These are phyloP conservation scores for Clepsis dumicolana DNA, from an alignment of 2,888 invertebrate species.

Conservation along the genomic window DNA sequence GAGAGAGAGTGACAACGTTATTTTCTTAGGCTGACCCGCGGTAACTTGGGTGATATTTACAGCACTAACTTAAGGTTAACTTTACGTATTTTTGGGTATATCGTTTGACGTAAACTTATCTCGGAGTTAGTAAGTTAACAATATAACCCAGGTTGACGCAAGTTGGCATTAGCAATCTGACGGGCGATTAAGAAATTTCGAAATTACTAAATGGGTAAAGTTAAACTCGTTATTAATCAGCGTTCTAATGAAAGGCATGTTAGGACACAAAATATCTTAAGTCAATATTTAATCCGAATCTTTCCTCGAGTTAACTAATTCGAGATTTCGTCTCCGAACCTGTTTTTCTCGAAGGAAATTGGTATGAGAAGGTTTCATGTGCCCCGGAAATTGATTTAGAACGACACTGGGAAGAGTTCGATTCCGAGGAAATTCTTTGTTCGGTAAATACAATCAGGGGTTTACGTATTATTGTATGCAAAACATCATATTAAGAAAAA, in stretches of 20 bases:
- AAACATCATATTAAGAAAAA: not conserved
- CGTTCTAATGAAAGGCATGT: too few relatives aligned
- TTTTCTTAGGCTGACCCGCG: too few relatives aligned
- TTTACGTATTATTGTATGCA: conserved; percentile 10
- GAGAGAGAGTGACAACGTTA: not conserved
- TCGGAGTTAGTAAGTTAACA: too few relatives aligned
- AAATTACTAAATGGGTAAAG: too few relatives aligned
- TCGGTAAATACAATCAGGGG: conserved; percentile 8
- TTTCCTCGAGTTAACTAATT: conserved; percentile 27
- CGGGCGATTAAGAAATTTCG: too few relatives aligned
- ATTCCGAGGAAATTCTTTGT: conserved; percentile 25
- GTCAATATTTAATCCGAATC: conserved; percentile 2
- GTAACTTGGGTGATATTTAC: too few relatives aligned
- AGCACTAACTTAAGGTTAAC: too few relatives aligned
- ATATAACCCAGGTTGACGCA: too few relatives aligned
- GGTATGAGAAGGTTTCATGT: conserved; percentile 53
- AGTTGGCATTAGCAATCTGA: too few relatives aligned
- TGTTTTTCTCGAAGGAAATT: conserved; percentile 58
- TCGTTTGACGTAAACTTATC: too few relatives aligned
- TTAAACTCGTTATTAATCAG: too few relatives aligned
- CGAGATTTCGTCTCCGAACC: conserved; percentile 46
- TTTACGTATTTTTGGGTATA: too few relatives aligned
- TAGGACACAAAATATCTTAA: not conserved
- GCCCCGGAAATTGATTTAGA: conserved; percentile 60
- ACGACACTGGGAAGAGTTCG: conserved; percentile 31